Base-by-base conservation (phyloP, 2,888 invertebrate species). In the Mesodorylaimus sp. region DNA sequence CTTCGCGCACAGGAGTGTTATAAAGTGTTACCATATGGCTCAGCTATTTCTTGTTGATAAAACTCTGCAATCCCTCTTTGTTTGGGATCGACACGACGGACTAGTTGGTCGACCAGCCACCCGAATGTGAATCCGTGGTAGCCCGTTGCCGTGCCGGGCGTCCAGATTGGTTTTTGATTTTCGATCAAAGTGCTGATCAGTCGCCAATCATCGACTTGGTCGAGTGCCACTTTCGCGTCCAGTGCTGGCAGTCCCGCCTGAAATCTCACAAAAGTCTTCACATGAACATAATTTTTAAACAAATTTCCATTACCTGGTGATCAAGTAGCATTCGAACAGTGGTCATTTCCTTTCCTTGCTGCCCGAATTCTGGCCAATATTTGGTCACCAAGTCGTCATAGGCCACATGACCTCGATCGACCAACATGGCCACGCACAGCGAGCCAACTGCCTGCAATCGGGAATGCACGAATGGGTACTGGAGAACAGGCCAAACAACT, bases 321-420 rank as follows among this genome's bases (percentile, higher is more conserved):
- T 61, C 59, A 3, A 65, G 55, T 2, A 67, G 59, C 50, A 64
- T 61, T 44, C 61, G 63, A 29, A 71, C 58, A 1, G 70, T 71
- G 45, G 70, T 65, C 25, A 61, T 55, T 36, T 65, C 65, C 54
- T 71, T 71, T 3, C 69, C 70, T 54, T 70, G 66, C 52, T 64
- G 62, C 2, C 60, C 68, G 60, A 71, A 71, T 48, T 70, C 68
- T 25, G 70, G 70, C 71, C 71, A 71, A 52, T 65, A 66, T n/a
- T 58, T 57, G 38, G 59, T 53, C 19, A 71, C 62, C 29, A 56
- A 60, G 43, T 66, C 62, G 24, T 65, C 60, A 55, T 69, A 71
- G 25, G 58, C 52, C 24, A 70, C 42, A 26, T 58, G 52, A 5
- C 66, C 66, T 36, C 65, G 62, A 51, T 70, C 68, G 3, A 68